Percentiles rank a stretch among this genome's conserved stretches.
phyloP scores from a whole-genome alignment of 2,797 vertebrate genomes.

The Otolemur crassicaudatus region DNA sequence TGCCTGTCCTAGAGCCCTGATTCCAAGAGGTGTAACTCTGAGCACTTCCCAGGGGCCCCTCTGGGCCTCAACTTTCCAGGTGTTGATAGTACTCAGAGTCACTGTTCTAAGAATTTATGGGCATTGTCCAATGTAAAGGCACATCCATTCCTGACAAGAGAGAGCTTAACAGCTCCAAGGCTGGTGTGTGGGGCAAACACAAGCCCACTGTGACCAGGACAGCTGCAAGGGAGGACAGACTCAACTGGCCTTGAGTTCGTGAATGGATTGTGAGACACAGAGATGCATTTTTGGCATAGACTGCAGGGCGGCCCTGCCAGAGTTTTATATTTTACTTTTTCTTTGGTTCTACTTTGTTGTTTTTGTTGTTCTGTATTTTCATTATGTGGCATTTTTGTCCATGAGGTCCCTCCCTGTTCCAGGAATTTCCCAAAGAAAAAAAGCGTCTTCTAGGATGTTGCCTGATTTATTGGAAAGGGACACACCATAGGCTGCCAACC shows the following conservation, averaged over 20 bases:
- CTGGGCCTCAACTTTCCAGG: background rate
- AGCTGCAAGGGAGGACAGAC: accelerated
- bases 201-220: background rate
- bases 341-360: background rate
- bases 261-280: background rate
- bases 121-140: accelerated
- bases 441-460: background rate
- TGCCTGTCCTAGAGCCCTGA: too few relatives aligned
- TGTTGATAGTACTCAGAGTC: accelerated
- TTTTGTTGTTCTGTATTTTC: background rate
- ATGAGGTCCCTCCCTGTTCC: background rate
- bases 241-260: background rate
- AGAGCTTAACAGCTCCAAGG: background rate
- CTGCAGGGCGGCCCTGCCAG: accelerated
- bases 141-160: background rate
- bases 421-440: background rate
- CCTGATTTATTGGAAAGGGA: constrained; percentile 27
- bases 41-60: background rate
- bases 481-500: too few relatives aligned
- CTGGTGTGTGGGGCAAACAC: background rate
- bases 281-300: accelerated
- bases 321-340: background rate
- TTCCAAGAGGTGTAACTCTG: background rate
- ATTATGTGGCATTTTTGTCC: background rate
- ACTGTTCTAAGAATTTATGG: background rate